Percentiles rank a stretch among this genome's conserved stretches.
Conservation (phyloP, 1,140 invertebrate species). For the Plutomurus gul region DNA sequence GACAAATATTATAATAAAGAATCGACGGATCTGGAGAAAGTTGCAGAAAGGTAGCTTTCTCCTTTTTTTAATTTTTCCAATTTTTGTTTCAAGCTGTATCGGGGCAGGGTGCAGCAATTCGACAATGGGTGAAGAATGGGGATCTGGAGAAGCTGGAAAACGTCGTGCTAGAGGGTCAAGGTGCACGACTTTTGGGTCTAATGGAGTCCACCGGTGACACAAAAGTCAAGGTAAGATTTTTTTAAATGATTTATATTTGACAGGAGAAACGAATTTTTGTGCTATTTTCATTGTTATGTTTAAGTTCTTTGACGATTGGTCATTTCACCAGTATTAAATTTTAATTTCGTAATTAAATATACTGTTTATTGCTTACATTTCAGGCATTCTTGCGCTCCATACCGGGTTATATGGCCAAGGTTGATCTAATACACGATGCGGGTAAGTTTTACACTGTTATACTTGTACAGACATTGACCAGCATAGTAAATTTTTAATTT, state of each 20-base stretch:
- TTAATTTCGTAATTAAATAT: no score
- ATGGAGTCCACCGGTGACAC: constrained; percentile 47
- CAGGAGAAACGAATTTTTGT: no score
- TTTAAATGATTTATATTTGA: no score
- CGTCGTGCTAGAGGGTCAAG: constrained; percentile 76
- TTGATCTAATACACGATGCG: constrained; percentile 68
- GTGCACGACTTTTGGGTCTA: constrained; percentile 67
- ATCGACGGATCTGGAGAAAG: neutral
- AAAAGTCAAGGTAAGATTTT: constrained; percentile 58
- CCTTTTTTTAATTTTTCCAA: neutral
- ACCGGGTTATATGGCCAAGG: constrained; percentile 69
- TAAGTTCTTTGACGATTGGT: no score
- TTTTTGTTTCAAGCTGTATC: constrained; percentile 43
- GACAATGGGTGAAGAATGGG: constrained; percentile 59
- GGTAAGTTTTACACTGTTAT: constrained; percentile 60
- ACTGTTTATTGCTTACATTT: constrained; percentile 61
- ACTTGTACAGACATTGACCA: no score
- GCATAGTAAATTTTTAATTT: no score
- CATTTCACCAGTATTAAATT: no score
- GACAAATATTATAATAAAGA: neutral
- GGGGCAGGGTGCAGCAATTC: constrained; percentile 45
- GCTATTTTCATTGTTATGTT: no score
- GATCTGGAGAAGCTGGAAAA: constrained; percentile 76
- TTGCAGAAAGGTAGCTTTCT: neutral
- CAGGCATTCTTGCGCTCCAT: constrained; percentile 70